phyloP scores from a whole-genome alignment of 2,113 vertebrate genomes.

The Alaudala cheleensis region DNA sequence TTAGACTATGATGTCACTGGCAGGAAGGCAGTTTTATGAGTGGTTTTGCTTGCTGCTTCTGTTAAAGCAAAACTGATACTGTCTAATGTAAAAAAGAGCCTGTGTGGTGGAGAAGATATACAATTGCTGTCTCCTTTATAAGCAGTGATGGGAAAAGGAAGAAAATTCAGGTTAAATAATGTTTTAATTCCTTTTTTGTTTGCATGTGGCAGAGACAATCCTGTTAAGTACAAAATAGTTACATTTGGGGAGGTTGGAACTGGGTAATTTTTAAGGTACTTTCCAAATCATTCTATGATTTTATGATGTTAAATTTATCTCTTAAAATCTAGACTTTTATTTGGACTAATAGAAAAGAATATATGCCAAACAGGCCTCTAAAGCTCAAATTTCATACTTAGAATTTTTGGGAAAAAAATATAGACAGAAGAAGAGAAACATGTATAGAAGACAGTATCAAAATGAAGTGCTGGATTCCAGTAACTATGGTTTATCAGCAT shows the following conservation, averaged over 20 bases:
- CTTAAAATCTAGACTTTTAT: not conserved
- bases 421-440: not conserved
- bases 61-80: conserved; percentile 39
- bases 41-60: conserved; percentile 63
- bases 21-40: conserved; percentile 65
- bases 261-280: not conserved
- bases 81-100: conserved; percentile 27
- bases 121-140: not conserved
- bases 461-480: not conserved
- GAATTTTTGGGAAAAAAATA: not conserved
- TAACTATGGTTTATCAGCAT: not conserved
- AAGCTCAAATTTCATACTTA: not conserved
- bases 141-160: not conserved
- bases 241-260: not conserved
- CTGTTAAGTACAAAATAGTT: not conserved
- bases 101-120: conserved; percentile 34
- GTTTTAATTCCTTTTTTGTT: not conserved
- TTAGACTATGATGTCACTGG: conserved; percentile 36
- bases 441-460: not conserved
- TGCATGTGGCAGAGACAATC: not conserved
- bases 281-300: not conserved
- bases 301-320: not conserved
- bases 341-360: not conserved
- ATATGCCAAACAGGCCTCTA: not conserved
- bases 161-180: not conserved